Base-by-base conservation (phyloP, 30 jellyfish, hydroid and myxozoan species). In the Aurelia coerulea region DNA sequence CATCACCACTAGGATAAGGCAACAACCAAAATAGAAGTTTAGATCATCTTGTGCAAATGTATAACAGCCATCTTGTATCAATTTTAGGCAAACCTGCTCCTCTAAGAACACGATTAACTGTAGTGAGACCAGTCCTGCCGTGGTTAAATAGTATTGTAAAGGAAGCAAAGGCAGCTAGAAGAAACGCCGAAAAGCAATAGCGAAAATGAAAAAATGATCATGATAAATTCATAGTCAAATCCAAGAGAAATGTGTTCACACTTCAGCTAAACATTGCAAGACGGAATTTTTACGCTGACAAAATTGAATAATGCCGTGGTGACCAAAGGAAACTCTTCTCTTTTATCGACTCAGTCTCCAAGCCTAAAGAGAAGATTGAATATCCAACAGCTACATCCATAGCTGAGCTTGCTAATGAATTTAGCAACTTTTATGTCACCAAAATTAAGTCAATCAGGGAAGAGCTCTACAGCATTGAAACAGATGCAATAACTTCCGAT, bases 311-410 rank as follows among this genome's bases (percentile, higher is more conserved):
- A 32, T 56, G 53, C 32, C 65, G 66, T 65, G 87, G 80, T 23
- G 86, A 66, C 72, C 79, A 86, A 71, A 76, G 83, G 74, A 60
- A 35, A 70, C 90, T 86, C 33, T 86, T 86, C 87, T 58, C 63
- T 49, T 34, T 68, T 14, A 52, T 65, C 67, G 59, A 86, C 32
- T 69, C 81, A 33, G 41, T 76, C 53, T 33, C 64, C 56, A 67
- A 76, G 73, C 80, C 65, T 35, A 71, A 76, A 51, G 65, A 52
- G 16, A 70, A 39, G 14, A 33, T 31, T 59, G 34, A 31, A 58
- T 58, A 75, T 68, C 95, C 90, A 19, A 54, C 90, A 60, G 33
- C 89, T 11, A 62, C 66, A 10, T 75, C 88, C 78, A 60, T 32
- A 63, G 62, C 76, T 12, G 31, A 76, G 14, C 77, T 86, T 5